These are phyloP conservation scores for Nibea albiflora DNA, from an alignment of 2,113 vertebrate species.

Conservation along the genomic window DNA sequence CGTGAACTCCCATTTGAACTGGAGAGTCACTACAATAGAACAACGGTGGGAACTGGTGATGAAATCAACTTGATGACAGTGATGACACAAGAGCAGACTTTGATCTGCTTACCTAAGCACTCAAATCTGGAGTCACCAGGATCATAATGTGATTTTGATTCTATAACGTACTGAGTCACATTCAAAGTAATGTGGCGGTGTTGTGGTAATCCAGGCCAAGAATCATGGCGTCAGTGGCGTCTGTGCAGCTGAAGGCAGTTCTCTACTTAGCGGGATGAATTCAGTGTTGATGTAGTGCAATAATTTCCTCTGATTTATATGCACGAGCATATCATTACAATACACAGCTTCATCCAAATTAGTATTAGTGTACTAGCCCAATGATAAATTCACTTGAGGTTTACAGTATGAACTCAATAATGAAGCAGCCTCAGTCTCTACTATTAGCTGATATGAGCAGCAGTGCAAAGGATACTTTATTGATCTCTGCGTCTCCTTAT, in stretches of 20 bases:
- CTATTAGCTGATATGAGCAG: constrained; percentile 16
- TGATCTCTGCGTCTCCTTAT: constrained; percentile 23
- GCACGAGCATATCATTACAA: constrained; percentile 48
- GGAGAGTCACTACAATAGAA: not conserved
- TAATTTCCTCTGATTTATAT: constrained; percentile 35
- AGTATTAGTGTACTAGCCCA: constrained; percentile 6
- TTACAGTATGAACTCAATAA: constrained; percentile 34
- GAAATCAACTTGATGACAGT: not conserved
- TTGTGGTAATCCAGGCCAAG: constrained; percentile 33
- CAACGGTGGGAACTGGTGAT: not conserved
- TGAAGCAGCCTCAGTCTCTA: constrained; percentile 17
- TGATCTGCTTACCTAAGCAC: constrained; percentile 32
- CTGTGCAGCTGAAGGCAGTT: constrained; percentile 3
- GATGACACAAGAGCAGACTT: not conserved
- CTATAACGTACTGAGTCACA: not conserved
- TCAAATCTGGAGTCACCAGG: constrained; percentile 5
- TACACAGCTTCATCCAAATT: constrained; percentile 40
- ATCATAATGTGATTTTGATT: not conserved
- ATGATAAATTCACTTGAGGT: constrained; percentile 25
- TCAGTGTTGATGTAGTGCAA: constrained; percentile 25
- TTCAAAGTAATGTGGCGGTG: constrained; percentile 22
- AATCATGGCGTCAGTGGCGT: constrained; percentile 6
- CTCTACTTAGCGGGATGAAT: constrained; percentile 17
- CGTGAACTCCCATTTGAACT: not conserved
- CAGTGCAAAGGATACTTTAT: constrained; percentile 28